phyloP scores from a whole-genome alignment of 1,140 invertebrate genomes.

The Orchesella cincta region DNA sequence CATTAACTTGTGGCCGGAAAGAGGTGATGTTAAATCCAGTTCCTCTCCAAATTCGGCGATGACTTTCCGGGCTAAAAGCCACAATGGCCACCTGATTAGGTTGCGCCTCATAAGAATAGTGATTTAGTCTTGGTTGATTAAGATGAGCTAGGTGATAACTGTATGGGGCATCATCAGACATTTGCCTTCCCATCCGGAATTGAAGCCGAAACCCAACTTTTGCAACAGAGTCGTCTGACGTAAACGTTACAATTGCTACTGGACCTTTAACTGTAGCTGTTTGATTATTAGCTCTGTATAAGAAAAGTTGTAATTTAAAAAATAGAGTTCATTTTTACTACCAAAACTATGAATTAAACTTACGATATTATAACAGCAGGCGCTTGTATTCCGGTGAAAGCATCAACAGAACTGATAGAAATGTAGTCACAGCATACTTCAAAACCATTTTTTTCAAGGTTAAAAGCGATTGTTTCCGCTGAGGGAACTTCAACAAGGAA shows the following conservation, averaged over 20 bases:
- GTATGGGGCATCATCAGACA: not conserved
- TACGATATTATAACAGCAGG: not conserved
- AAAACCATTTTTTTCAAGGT: conserved; percentile 6
- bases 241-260: not conserved
- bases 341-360: not conserved
- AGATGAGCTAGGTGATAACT: not conserved
- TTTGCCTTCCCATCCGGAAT: not conserved
- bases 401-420: not conserved
- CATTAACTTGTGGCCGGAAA: not conserved
- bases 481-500: not conserved
- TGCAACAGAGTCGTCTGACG: not conserved
- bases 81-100: not conserved
- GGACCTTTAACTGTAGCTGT: not conserved
- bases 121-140: not conserved
- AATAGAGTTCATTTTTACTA: not conserved
- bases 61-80: not conserved
- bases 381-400: not conserved
- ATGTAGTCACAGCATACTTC: conserved; percentile 9
- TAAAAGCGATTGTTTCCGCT: not conserved
- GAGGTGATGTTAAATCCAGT: not conserved
- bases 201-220: not conserved
- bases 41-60: not conserved
- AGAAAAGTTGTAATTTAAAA: not conserved
- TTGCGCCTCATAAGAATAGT: not conserved
- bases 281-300: not conserved